A percentile compares a stretch with the other conserved stretches of the same genome.
Conservation (phyloP, 64 coral and sea anemone species). For the Actinia equina region DNA sequence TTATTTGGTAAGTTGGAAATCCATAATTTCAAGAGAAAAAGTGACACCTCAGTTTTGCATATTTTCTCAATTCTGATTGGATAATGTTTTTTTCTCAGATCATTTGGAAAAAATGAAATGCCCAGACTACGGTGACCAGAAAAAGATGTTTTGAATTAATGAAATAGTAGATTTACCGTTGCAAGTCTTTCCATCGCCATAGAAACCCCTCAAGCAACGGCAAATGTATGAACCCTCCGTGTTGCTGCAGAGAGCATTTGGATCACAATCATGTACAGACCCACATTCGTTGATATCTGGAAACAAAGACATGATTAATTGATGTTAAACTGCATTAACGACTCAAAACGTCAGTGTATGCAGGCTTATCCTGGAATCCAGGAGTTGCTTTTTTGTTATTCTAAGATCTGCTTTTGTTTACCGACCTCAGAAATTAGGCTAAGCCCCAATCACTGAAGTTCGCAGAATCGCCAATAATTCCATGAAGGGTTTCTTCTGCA, state of each 20-base stretch:
- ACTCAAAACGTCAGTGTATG: too few species aligned
- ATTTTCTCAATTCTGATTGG: too few species aligned
- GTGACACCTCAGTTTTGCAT: too few species aligned
- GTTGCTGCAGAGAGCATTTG: conserved; percentile 63
- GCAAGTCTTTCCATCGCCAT: conserved; percentile 62
- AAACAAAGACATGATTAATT: neutral
- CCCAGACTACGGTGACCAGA: neutral
- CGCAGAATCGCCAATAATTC: too few species aligned
- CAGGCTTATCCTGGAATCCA: too few species aligned
- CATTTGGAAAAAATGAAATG: neutral
- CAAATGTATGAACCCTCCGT: conserved; percentile 62
- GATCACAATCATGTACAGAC: conserved; percentile 20
- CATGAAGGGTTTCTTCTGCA: too few species aligned
- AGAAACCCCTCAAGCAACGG: conserved; percentile 48
- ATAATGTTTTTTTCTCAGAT: too few species aligned
- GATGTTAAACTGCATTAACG: neutral
- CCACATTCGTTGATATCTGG: conserved; percentile 45
- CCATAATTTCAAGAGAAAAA: too few species aligned
- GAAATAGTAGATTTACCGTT: conserved; percentile 17
- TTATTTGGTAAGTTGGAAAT: too few species aligned
- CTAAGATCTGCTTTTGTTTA: neutral
- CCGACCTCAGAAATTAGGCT: too few species aligned
- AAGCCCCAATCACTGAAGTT: too few species aligned
- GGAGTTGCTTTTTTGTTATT: neutral
- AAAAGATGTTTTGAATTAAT: neutral